A percentile compares a stretch with the other conserved stretches of the same genome.
phyloP scores from a whole-genome alignment of 2,888 invertebrate genomes.

The Caenorhabditis plicata region DNA sequence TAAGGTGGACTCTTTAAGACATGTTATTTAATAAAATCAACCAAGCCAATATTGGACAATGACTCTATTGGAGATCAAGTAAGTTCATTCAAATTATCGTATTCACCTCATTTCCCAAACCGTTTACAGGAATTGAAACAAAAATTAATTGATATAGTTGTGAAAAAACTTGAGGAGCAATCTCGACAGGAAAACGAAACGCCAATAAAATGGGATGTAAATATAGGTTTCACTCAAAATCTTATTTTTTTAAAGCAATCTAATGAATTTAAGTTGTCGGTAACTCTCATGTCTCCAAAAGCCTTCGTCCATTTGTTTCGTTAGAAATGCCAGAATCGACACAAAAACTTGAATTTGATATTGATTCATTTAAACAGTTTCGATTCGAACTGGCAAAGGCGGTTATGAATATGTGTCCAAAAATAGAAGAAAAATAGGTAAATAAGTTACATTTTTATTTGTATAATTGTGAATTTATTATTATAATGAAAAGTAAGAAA shows the following conservation, averaged over 20 bases:
- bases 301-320: constrained; percentile 35
- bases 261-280: constrained; percentile 23
- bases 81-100: too few species aligned
- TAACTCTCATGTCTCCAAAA: constrained; percentile 35
- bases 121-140: too few species aligned
- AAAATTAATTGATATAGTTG: constrained; percentile 1
- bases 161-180: constrained; percentile 3
- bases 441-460: too few species aligned
- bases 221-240: constrained; percentile 12
- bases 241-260: not conserved
- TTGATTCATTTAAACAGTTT: constrained; percentile 26
- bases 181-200: not conserved
- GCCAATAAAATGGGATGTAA: constrained; percentile 14
- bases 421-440: not conserved
- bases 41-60: constrained; percentile 5
- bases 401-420: constrained; percentile 3
- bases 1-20: constrained; percentile 20
- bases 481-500: too few species aligned
- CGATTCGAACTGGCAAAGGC: constrained; percentile 25
- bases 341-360: constrained; percentile 32
- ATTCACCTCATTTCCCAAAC: too few species aligned
- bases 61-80: constrained; percentile 2
- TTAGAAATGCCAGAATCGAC: constrained; percentile 18
- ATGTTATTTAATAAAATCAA: constrained; percentile 8
- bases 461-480: too few species aligned